phyloP scores from a whole-genome alignment of 2,888 invertebrate species.

The Suillia variegata region DNA sequence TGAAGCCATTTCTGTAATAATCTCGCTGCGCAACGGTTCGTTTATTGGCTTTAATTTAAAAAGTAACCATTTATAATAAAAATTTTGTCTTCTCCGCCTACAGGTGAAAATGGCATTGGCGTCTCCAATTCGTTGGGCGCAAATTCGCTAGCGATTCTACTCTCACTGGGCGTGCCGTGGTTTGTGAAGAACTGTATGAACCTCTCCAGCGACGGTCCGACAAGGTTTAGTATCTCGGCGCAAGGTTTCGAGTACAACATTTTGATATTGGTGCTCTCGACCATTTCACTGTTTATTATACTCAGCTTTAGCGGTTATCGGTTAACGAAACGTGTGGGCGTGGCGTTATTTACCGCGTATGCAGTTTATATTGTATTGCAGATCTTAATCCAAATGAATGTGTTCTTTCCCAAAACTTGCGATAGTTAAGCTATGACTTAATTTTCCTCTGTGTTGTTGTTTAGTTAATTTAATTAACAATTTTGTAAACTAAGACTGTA shows the following conservation, averaged over 20 bases:
- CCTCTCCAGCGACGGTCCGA: conserved; percentile 47
- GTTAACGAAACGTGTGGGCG: conserved; percentile 71
- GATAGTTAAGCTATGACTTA: too few species aligned
- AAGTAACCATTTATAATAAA: neutral
- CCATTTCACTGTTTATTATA: conserved; percentile 69
- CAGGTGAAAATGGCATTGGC: conserved; percentile 81
- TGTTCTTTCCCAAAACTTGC: conserved; percentile 62
- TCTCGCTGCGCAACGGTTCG: conserved; percentile 80
- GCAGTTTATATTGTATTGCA: conserved; percentile 72
- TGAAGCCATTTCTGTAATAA: conserved; percentile 75
- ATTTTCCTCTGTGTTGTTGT: too few species aligned
- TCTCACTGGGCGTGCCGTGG: conserved; percentile 82
- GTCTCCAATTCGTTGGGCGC: conserved; percentile 84
- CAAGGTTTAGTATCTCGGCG: conserved; percentile 70
- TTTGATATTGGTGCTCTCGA: conserved; percentile 74
- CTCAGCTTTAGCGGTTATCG: conserved; percentile 70
- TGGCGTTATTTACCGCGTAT: conserved; percentile 69
- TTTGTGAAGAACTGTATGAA: conserved; percentile 70
- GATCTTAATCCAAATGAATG: conserved; percentile 74
- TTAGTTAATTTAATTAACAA: too few species aligned
- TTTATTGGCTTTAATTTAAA: neutral
- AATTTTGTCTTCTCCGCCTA: conserved; percentile 28
- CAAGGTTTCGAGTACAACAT: conserved; percentile 79
- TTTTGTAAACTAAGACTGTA: too few species aligned
- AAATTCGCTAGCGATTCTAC: conserved; percentile 78